Conservation (phyloP, 2,888 invertebrate genomes). For the Keiferia lycopersicella region DNA sequence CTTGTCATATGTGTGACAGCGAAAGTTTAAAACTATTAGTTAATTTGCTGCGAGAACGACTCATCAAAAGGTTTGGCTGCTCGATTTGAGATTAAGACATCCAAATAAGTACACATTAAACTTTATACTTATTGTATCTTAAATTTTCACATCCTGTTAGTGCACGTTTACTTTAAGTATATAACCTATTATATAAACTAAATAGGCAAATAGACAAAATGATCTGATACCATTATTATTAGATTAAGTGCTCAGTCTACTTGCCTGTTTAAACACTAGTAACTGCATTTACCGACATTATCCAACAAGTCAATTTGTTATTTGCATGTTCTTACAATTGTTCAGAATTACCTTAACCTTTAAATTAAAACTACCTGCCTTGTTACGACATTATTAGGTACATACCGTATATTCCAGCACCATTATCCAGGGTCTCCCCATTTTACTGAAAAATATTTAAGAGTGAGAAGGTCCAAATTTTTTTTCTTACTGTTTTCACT, state of each 20-base stretch:
- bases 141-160: neutral
- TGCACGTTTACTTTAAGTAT: neutral
- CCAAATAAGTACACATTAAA: too few species aligned
- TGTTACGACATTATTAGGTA: neutral
- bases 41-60: too few species aligned
- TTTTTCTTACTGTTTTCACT: too few species aligned
- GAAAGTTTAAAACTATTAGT: too few species aligned
- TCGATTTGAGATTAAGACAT: too few species aligned
- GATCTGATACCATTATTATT: constrained; percentile 19
- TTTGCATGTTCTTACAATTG: constrained; percentile 7
- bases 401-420: neutral
- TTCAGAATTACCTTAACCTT: neutral
- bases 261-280: neutral
- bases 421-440: neutral
- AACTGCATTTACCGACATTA: neutral
- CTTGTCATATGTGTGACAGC: too few species aligned
- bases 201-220: constrained; percentile 13
- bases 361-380: neutral
- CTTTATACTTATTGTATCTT: too few species aligned
- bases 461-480: too few species aligned
- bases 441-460: too few species aligned
- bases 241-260: constrained; percentile 10
- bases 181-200: constrained; percentile 9
- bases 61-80: too few species aligned
- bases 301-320: neutral